Evolutionary conservation across 2,797 vertebrate species (phyloP).

Genomic region (Eulemur albifrons): DNA sequence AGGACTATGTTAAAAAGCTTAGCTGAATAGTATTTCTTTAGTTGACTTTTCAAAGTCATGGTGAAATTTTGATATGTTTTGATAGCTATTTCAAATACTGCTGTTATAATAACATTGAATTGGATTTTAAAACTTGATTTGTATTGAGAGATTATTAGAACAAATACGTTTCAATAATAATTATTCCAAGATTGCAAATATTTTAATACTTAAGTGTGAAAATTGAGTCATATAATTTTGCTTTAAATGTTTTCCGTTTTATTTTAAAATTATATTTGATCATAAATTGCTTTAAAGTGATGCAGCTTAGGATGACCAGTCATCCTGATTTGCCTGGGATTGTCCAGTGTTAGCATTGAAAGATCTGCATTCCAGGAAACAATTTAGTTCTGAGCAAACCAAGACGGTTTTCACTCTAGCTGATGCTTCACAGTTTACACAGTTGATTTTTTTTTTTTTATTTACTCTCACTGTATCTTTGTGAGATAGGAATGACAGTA

Average conservation of each 20-base stretch:
- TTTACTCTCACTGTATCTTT: neutral
- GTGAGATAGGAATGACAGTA: neutral
- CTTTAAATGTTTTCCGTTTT: neutral
- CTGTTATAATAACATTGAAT: neutral
- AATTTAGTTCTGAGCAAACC: neutral
- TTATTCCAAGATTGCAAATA: neutral
- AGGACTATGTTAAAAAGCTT: neutral
- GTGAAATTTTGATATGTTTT: slow-evolving; percentile 4
- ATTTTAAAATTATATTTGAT: neutral
- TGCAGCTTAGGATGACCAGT: neutral
- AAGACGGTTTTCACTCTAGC: neutral
- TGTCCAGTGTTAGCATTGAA: neutral
- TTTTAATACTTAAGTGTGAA: neutral
- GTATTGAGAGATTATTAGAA: neutral
- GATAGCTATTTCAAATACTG: neutral
- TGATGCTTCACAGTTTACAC: neutral
- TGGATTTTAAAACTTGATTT: neutral
- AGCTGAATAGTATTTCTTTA: neutral
- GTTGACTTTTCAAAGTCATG: neutral
- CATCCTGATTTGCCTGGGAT: neutral
- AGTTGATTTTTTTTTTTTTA: neutral
- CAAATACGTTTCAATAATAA: slow-evolving; percentile 18
- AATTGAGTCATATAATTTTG: neutral
- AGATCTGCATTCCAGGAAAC: neutral
- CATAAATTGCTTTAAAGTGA: neutral